Evolutionary conservation across 2,888 invertebrate genomes (phyloP).

Genomic region (Drosophila macrothrix): DNA sequence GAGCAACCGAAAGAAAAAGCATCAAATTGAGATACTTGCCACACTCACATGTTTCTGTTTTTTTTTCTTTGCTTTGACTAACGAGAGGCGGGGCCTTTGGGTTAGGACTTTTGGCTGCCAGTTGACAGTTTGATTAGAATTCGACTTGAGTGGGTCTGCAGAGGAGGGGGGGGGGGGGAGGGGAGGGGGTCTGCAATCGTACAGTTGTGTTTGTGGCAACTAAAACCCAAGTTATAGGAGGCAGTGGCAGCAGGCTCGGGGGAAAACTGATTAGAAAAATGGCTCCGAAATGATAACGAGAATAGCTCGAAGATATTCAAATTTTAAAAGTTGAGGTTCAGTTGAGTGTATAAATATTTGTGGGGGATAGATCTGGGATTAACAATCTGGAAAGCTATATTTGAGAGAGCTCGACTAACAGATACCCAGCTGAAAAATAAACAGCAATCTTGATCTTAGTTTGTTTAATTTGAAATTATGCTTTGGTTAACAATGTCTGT

Average conservation of each 20-base stretch:
- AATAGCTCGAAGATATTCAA: background rate
- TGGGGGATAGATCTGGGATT: background rate
- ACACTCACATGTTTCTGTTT: constrained; percentile 34
- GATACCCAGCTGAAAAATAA: background rate
- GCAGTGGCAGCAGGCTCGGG: constrained; percentile 14
- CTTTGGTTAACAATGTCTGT: background rate
- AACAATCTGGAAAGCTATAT: background rate
- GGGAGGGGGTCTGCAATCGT: constrained; percentile 1
- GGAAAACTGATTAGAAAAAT: constrained; percentile 33
- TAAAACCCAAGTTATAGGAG: constrained; percentile 17
- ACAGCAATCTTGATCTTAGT: background rate
- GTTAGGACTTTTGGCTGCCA: constrained; percentile 47
- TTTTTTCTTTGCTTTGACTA: constrained; percentile 19
- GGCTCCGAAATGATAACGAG: background rate
- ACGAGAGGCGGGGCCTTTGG: constrained; percentile 47
- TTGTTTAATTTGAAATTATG: background rate
- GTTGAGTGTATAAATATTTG: background rate
- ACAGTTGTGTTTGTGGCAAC: constrained; percentile 52
- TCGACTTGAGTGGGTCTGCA: constrained; percentile 13
- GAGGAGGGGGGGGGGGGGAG: fast-evolving
- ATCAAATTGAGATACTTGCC: constrained; percentile 52
- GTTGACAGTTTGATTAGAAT: constrained; percentile 69
- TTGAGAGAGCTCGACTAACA: background rate
- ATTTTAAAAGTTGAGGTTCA: background rate
- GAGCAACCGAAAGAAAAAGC: constrained; percentile 11